Evolutionary conservation across 2,113 vertebrate genomes (phyloP).

Genomic region (Cololabis saira): DNA sequence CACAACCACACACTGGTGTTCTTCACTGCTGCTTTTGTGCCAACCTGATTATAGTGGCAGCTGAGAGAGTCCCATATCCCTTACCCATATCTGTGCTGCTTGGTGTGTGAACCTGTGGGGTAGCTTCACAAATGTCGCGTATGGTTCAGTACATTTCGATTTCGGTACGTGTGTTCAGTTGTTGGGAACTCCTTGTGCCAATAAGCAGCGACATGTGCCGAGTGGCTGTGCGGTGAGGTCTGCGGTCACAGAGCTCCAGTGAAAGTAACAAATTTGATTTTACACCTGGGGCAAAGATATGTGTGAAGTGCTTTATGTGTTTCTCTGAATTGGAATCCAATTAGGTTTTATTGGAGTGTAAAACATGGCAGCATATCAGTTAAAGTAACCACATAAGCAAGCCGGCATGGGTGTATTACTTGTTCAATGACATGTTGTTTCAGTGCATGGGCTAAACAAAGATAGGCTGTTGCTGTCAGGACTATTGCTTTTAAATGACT

Average conservation of each 20-base stretch:
- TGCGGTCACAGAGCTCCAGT: constrained; percentile 49
- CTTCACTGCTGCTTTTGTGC: constrained; percentile 38
- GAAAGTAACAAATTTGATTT: constrained; percentile 66
- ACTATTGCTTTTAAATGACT: constrained; percentile 56
- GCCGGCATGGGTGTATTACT: constrained; percentile 46
- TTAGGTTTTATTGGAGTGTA: constrained; percentile 75
- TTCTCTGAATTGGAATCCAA: constrained; percentile 69
- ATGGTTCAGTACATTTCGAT: constrained; percentile 28
- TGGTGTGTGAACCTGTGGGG: background rate
- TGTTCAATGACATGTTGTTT: constrained; percentile 52
- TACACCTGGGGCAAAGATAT: constrained; percentile 62
- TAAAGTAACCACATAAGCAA: constrained; percentile 57
- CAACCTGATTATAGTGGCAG: constrained; percentile 20
- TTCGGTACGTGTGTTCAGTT: constrained; percentile 29
- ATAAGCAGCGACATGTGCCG: constrained; percentile 35
- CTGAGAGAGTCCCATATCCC: constrained; percentile 19
- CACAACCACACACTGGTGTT: background rate
- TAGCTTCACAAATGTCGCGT: constrained; percentile 18
- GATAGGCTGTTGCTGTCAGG: constrained; percentile 62
- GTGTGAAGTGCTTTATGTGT: constrained; percentile 66
- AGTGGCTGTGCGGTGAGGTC: constrained; percentile 46
- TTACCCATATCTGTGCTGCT: constrained; percentile 1
- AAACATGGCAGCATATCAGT: constrained; percentile 71
- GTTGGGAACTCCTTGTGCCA: constrained; percentile 35
- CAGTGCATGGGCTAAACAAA: constrained; percentile 57